Conservation (phyloP, 2,113 vertebrate species). For the Pituophis catenifer region DNA sequence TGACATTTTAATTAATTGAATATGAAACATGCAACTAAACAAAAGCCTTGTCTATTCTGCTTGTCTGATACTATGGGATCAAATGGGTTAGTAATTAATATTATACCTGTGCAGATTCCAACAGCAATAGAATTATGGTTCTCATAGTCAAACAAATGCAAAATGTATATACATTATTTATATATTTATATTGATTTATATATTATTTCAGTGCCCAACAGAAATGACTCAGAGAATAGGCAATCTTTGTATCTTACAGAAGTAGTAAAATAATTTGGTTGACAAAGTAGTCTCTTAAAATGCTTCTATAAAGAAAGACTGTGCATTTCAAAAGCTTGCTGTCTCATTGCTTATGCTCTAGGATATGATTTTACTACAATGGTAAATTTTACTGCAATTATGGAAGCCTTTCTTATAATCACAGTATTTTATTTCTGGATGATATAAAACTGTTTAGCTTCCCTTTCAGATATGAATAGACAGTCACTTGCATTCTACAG, state of each 20-base stretch:
- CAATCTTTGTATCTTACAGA: slow-evolving; percentile 58
- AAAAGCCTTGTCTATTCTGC: background rate
- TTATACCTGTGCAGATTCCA: slow-evolving; percentile 30
- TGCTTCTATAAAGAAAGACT: slow-evolving; percentile 37
- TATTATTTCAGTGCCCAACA: slow-evolving; percentile 36
- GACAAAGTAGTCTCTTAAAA: slow-evolving; percentile 62
- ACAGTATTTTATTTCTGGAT: slow-evolving; percentile 22
- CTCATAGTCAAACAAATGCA: background rate
- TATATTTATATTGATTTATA: background rate
- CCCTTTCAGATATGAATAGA: slow-evolving; percentile 32
- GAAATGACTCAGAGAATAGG: slow-evolving; percentile 59
- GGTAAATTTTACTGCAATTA: background rate
- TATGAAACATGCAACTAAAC: background rate
- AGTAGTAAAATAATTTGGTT: slow-evolving; percentile 64
- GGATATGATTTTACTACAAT: slow-evolving; percentile 29
- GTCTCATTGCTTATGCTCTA: slow-evolving; percentile 57
- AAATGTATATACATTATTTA: background rate
- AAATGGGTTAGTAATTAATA: background rate
- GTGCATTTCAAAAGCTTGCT: slow-evolving; percentile 64
- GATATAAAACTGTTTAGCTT: slow-evolving; percentile 43
- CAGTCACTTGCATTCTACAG: slow-evolving; percentile 68
- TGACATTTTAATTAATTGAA: background rate
- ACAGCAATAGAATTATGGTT: slow-evolving; percentile 30
- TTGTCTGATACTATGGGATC: background rate
- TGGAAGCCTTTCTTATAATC: slow-evolving; percentile 3